Percentiles rank a stretch among this genome's conserved stretches.
Evolutionary conservation across 2,888 invertebrate species (phyloP).

Genomic region (Asteroscopus sphinx): DNA sequence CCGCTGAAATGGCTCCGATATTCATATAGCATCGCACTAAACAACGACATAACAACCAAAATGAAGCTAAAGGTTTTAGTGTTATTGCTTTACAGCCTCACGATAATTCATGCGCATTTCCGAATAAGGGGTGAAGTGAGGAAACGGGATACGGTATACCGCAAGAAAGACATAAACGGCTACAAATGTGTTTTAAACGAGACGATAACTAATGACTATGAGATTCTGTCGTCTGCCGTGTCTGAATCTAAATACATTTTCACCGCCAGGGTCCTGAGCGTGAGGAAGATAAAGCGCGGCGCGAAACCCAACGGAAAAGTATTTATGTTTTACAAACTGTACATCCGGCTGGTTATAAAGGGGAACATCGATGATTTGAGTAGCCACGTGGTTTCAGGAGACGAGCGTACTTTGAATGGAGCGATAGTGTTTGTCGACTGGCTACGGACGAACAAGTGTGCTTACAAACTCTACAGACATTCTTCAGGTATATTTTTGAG

Average conservation of each 20-base stretch:
- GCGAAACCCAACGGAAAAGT: slow-evolving; percentile 78
- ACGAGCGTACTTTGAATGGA: slow-evolving; percentile 82
- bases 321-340: slow-evolving; percentile 85
- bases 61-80: slow-evolving; percentile 83
- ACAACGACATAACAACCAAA: slow-evolving; percentile 67
- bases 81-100: slow-evolving; percentile 77
- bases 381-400: slow-evolving; percentile 81
- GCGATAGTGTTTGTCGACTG: slow-evolving; percentile 85
- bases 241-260: slow-evolving; percentile 89
- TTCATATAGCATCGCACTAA: slow-evolving; percentile 67
- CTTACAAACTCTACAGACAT: slow-evolving; percentile 85
- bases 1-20: slow-evolving; percentile 74
- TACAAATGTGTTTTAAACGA: slow-evolving; percentile 88
- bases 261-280: slow-evolving; percentile 85
- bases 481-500: slow-evolving; percentile 87
- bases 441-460: slow-evolving; percentile 85
- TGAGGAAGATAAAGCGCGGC: slow-evolving; percentile 85
- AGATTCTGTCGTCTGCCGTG: slow-evolving; percentile 88
- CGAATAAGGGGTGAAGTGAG: slow-evolving; percentile 78
- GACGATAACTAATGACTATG: slow-evolving; percentile 89
- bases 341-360: slow-evolving; percentile 84
- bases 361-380: slow-evolving; percentile 81
- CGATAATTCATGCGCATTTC: slow-evolving; percentile 78
- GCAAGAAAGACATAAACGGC: slow-evolving; percentile 84
- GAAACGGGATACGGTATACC: slow-evolving; percentile 81